A percentile compares a stretch with the other conserved stretches of the same genome.
Evolutionary conservation across 2,888 invertebrate species (phyloP).

Genomic region (Ryuthela nishihirai): DNA sequence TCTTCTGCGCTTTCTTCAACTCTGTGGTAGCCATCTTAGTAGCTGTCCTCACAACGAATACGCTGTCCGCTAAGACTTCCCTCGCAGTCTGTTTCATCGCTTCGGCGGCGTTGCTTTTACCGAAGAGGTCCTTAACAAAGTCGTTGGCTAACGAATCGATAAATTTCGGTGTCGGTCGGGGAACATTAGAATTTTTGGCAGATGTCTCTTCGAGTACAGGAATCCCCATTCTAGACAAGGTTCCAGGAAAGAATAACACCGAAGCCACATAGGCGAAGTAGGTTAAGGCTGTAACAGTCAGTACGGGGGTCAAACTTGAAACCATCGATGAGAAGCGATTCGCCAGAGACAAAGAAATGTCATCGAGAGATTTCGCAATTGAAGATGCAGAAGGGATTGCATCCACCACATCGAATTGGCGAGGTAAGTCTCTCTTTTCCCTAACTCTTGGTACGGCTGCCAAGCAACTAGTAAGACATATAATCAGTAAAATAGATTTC

Average conservation of each 20-base stretch:
- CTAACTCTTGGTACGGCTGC: no score
- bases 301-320: conserved; percentile 5
- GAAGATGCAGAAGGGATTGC: neutral
- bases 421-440: no score
- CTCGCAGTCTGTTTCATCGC: conserved; percentile 9
- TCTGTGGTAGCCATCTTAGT: conserved; percentile 8
- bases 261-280: conserved; percentile 17
- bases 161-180: no score
- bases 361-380: conserved; percentile 9
- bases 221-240: conserved; percentile 1
- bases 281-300: conserved; percentile 4
- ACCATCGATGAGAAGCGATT: conserved; percentile 1
- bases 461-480: no score
- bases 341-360: conserved; percentile 1
- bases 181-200: no score
- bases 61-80: conserved; percentile 6
- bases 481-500: no score
- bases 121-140: conserved; percentile 14
- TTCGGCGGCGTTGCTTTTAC: conserved; percentile 14
- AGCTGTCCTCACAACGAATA: neutral
- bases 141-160: conserved; percentile 11
- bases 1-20: neutral
- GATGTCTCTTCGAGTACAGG: conserved; percentile 14
- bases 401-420: neutral
- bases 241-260: conserved; percentile 4